phyloP scores from a whole-genome alignment of 1,140 invertebrate species.

The Calliphora vicina region DNA sequence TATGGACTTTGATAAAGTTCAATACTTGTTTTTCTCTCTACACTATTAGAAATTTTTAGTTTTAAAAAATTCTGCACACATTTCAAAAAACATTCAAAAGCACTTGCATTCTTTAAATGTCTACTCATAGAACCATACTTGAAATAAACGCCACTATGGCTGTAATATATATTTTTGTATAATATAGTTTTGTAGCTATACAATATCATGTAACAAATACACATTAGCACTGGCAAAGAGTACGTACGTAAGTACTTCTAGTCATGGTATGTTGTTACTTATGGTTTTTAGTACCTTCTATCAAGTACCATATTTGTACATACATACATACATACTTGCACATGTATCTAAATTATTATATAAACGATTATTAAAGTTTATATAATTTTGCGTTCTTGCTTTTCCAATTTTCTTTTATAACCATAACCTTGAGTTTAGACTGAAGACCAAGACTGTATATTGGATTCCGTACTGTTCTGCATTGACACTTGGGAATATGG shows the following conservation, averaged over 20 bases:
- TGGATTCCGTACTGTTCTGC: neutral
- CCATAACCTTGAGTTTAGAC: neutral
- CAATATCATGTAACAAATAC: neutral
- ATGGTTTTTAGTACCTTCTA: neutral
- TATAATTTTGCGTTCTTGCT: neutral
- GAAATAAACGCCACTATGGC: neutral
- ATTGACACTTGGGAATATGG: neutral
- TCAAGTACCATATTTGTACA: neutral
- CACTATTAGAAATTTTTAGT: too few species aligned
- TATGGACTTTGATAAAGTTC: too few species aligned
- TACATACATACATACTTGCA: neutral
- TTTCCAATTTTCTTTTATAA: conserved; percentile 5
- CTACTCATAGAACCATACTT: neutral
- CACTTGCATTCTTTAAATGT: neutral
- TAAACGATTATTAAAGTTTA: neutral
- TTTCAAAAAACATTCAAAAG: neutral
- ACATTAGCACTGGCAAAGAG: neutral
- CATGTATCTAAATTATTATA: neutral
- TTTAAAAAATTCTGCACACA: too few species aligned
- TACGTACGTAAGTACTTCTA: neutral
- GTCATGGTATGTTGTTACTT: neutral
- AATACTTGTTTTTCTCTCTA: too few species aligned
- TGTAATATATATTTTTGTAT: neutral
- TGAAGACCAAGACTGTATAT: neutral
- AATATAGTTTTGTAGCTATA: too few species aligned